Conservation (phyloP, 2,797 vertebrate genomes). For the Scomberomorus guttatus region DNA sequence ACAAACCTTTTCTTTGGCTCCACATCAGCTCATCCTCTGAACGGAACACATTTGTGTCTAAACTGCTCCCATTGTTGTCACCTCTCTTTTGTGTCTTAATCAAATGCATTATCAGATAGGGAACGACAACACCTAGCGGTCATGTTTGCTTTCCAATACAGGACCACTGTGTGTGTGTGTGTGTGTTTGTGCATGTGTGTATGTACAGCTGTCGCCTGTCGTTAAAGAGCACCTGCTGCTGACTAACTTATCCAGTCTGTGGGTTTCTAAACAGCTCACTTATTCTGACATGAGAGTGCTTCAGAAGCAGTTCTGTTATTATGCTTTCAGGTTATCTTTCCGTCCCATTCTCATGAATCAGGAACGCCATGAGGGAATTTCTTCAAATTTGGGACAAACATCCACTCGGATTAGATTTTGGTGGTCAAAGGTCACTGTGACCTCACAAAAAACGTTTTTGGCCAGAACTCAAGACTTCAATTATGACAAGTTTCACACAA, state of each 20-base stretch:
- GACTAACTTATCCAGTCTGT: background rate
- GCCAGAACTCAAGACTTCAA: no score
- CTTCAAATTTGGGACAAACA: no score
- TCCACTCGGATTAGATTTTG: no score
- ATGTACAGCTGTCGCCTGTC: constrained; percentile 38
- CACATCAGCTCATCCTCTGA: background rate
- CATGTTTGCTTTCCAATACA: background rate
- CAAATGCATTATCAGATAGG: constrained; percentile 1
- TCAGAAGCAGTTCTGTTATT: background rate
- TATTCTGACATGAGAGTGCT: background rate
- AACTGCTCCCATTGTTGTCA: background rate
- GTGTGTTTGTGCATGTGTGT: no score
- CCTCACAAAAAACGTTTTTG: no score
- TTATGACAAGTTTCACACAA: no score
- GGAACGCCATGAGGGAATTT: no score
- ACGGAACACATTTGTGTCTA: background rate
- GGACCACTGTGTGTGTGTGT: background rate
- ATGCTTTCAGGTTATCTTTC: background rate
- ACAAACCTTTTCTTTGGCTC: constrained; percentile 59
- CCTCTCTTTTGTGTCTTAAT: background rate
- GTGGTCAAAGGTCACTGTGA: no score
- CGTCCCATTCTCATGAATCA: background rate
- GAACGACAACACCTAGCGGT: constrained; percentile 11
- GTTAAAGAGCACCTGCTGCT: constrained; percentile 45
- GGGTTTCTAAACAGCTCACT: background rate